Evolutionary conservation across 1,140 invertebrate genomes (phyloP).

Genomic region (Ectropis grisescens): DNA sequence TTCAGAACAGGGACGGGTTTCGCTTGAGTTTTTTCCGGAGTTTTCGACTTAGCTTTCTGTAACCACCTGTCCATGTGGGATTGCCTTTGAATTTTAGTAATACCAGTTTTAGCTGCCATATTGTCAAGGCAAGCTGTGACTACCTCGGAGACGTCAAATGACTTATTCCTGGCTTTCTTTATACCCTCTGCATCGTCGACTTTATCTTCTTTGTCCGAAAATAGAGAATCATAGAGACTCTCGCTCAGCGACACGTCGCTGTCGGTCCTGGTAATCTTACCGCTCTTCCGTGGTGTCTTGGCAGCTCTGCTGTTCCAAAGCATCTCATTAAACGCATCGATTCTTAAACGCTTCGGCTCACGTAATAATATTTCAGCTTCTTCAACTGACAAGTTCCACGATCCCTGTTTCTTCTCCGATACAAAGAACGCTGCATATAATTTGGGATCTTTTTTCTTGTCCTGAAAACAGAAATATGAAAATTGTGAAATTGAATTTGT

Average conservation of each 20-base stretch:
- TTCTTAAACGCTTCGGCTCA: constrained; percentile 54
- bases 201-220: constrained; percentile 55
- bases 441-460: constrained; percentile 67
- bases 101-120: constrained; percentile 60
- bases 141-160: constrained; percentile 53
- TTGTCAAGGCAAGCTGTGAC: constrained; percentile 59
- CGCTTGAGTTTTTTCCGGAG: constrained; percentile 45
- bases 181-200: constrained; percentile 32
- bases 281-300: constrained; percentile 34
- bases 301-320: constrained; percentile 23
- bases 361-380: constrained; percentile 68
- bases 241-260: constrained; percentile 61
- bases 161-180: constrained; percentile 44
- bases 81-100: constrained; percentile 56
- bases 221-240: constrained; percentile 61
- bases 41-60: constrained; percentile 62
- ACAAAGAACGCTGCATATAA: constrained; percentile 63
- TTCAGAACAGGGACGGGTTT: too few relatives aligned
- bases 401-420: constrained; percentile 53
- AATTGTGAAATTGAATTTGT: too few relatives aligned
- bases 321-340: constrained; percentile 56
- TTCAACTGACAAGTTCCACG: constrained; percentile 75
- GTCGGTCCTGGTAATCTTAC: constrained; percentile 41
- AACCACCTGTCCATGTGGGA: constrained; percentile 68
- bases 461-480: constrained; percentile 45